phyloP scores from a whole-genome alignment of 2,888 invertebrate species.

The Ernsta delagoae region DNA sequence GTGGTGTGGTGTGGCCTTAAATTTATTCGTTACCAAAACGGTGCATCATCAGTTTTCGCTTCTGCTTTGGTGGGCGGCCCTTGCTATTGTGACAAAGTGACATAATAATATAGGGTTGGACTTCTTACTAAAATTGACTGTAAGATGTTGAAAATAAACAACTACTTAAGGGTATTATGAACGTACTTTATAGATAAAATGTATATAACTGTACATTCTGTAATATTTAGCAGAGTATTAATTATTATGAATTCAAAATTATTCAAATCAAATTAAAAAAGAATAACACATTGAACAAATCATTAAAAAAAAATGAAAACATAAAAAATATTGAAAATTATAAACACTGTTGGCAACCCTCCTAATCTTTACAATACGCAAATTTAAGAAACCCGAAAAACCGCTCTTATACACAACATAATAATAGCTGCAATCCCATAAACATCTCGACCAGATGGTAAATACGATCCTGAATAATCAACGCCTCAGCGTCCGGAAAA shows the following conservation, averaged over 20 bases:
- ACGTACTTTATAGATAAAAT: not conserved
- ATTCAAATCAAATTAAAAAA: too few species aligned
- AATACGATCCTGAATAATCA: conserved; percentile 83
- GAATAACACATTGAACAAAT: not conserved
- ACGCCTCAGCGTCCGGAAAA: conserved; percentile 84
- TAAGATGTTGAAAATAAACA: too few species aligned
- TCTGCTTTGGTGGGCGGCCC: conserved; percentile 79
- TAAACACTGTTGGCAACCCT: conserved; percentile 15
- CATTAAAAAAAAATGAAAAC: not conserved
- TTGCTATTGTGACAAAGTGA: conserved; percentile 84
- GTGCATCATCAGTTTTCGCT: conserved; percentile 79
- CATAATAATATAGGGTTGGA: conserved; percentile 64
- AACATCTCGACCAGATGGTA: conserved; percentile 70
- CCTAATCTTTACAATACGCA: conserved; percentile 50
- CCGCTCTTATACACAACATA: conserved; percentile 56
- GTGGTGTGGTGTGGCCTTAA: conserved; percentile 60
- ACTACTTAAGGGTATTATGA: too few species aligned
- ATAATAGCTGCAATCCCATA: conserved; percentile 56
- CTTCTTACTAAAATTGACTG: too few species aligned
- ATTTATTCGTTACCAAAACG: conserved; percentile 83
- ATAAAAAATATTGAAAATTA: not conserved
- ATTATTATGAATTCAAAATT: not conserved
- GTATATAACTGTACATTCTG: not conserved
- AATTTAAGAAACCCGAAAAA: conserved; percentile 54
- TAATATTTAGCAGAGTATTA: too few species aligned